Evolutionary conservation across 2,888 invertebrate species (phyloP), one percentile per base, ranked within the genome.

Genomic region (Girardia tigrina): DNA sequence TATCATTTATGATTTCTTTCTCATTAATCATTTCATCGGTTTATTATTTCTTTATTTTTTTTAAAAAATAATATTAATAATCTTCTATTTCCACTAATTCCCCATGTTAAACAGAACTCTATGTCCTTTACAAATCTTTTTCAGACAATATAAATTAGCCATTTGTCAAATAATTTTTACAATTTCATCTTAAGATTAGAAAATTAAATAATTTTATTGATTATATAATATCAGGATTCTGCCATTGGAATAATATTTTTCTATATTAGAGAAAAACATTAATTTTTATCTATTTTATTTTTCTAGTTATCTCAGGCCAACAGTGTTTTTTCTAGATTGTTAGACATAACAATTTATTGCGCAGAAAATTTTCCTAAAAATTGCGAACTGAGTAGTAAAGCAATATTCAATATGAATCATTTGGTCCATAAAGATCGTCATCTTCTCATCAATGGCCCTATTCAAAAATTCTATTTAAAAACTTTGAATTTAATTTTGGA

Each of bases 391-490:
- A 56, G 56, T 20, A 16, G 8, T 56, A 56, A 56, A 56, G 4
- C 56, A 12, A 56, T 56, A 20, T 56, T 56, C n/a, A 56, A 56
- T n/a, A 56, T 56, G 56, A 56, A 56, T 56, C 56, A 56, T 56
- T 56, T 56, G n/a, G 56, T 56, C n/a, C 56, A 56, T 56, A 56
- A 56, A n/a, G 56, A 56, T 56, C 56, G 56, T 2, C 56, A 56
- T 16, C 56, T 56, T 56, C n/a, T 56, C n/a, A 56, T 56, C 4
- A 56, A 56, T 56, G 56, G 56, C 6, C 56, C 56, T 56, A 56
- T 56, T 56, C 56, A 56, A 56, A 56, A 56, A 56, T 56, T 56
- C n/a, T 56, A 56, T 16, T 20, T 56, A 4, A 56, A 56, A 56
- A 56, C 56, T 8, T 16, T 56, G 23, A 56, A 56, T 56, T 56